Percentiles rank a stretch among this genome's conserved stretches.
Conservation (phyloP, 2,888 invertebrate species). For the Pachymerium ferrugineum region DNA sequence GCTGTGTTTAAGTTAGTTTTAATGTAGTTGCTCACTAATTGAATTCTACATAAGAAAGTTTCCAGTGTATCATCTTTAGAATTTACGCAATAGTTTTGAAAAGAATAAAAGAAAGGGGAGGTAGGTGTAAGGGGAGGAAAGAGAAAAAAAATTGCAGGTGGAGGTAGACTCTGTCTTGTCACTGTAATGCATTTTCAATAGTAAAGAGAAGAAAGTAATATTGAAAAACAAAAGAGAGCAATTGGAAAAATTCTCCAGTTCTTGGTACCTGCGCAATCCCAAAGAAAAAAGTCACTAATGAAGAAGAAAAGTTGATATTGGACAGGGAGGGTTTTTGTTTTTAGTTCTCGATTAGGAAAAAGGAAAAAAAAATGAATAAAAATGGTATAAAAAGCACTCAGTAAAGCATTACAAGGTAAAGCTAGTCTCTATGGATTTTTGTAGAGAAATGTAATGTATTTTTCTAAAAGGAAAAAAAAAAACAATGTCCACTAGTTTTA, state of each 20-base stretch:
- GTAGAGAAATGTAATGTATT: too few relatives aligned
- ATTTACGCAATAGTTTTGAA: neutral
- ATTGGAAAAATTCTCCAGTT: conserved; percentile 8
- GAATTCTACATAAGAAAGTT: neutral
- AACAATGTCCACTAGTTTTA: too few relatives aligned
- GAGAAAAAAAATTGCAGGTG: neutral
- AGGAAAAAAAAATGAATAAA: neutral
- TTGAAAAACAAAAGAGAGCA: neutral
- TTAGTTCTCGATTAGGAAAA: neutral
- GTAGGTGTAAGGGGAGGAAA: neutral
- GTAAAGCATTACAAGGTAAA: too few relatives aligned
- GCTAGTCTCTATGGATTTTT: too few relatives aligned
- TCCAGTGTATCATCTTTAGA: conserved; percentile 2
- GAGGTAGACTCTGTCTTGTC: conserved; percentile 1
- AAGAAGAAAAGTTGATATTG: conserved; percentile 22
- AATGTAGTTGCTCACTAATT: neutral
- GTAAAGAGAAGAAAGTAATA: conserved; percentile 28
- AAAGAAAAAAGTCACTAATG: conserved; percentile 10
- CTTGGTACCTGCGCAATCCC: neutral
- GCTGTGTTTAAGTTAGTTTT: neutral
- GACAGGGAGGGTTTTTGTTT: neutral
- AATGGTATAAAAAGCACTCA: too few relatives aligned
- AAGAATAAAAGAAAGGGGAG: neutral
- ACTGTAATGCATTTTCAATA: conserved; percentile 23
- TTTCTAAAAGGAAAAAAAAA: too few relatives aligned